These are phyloP conservation scores for Sphaerodactylus townsendi DNA, from an alignment of 2,113 vertebrate genomes.

Conservation along the genomic window DNA sequence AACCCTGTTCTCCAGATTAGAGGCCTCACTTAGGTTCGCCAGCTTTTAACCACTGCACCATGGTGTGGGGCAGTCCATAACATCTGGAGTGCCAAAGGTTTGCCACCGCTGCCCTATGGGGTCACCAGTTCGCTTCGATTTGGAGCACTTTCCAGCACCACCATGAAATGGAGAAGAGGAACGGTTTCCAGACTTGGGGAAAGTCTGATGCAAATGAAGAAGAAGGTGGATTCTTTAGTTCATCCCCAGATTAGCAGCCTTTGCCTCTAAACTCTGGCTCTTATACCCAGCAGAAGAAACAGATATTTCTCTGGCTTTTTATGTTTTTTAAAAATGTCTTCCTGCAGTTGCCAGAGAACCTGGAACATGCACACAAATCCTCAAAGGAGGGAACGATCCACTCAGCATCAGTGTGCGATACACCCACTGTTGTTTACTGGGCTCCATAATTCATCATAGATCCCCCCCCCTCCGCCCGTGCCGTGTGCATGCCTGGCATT, in stretches of 20 bases:
- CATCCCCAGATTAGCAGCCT: background rate
- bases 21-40: no score
- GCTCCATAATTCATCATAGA: background rate
- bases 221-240: no score
- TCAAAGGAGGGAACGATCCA: background rate
- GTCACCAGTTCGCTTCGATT: no score
- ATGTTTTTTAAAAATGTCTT: background rate
- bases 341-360: background rate
- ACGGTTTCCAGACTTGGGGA: no score
- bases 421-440: slow-evolving; percentile 7
- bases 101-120: no score
- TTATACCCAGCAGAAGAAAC: background rate
- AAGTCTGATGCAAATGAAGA: no score
- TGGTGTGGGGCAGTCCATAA: no score
- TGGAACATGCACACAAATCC: background rate
- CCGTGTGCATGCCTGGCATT: background rate
- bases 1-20: no score
- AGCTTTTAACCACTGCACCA: no score
- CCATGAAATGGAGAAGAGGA: no score
- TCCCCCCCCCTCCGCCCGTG: background rate
- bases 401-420: background rate
- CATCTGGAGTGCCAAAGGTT: no score
- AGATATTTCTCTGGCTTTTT: background rate
- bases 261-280: background rate
- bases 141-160: no score